Evolutionary conservation across 2,113 vertebrate species (phyloP).

Genomic region (Pipra filicauda): DNA sequence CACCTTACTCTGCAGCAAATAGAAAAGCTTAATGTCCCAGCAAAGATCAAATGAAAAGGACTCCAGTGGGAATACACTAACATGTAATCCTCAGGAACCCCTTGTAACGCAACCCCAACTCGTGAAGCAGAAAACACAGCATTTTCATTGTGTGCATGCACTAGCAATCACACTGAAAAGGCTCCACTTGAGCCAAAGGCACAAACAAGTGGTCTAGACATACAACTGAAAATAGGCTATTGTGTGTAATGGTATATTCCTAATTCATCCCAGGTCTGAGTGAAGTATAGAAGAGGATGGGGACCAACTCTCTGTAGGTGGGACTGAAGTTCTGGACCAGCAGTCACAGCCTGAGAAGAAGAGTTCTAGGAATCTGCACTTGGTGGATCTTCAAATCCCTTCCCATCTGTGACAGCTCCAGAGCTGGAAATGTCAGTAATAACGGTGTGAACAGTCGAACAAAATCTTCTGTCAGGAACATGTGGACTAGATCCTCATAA

Average conservation of each 20-base stretch:
- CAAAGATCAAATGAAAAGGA: neutral
- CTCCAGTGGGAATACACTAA: neutral
- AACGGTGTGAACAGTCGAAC: neutral
- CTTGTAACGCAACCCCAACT: neutral
- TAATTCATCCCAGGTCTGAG: slow-evolving; percentile 23
- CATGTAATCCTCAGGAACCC: neutral
- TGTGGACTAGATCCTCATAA: neutral
- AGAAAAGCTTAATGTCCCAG: neutral
- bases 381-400: neutral
- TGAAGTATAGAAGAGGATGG: neutral
- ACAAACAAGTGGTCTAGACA: slow-evolving; percentile 69
- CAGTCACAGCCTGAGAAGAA: neutral
- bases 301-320: neutral
- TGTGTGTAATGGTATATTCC: neutral
- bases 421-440: neutral
- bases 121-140: neutral
- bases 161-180: slow-evolving; percentile 39
- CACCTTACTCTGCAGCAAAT: neutral
- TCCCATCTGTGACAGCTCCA: neutral
- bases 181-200: slow-evolving; percentile 35
- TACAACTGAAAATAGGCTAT: slow-evolving; percentile 36
- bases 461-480: neutral
- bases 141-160: neutral
- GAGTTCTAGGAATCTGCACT: neutral
- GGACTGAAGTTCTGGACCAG: neutral